These are phyloP conservation scores for Lepidurus packardi DNA, from an alignment of 1,140 invertebrate genomes.

Conservation along the genomic window DNA sequence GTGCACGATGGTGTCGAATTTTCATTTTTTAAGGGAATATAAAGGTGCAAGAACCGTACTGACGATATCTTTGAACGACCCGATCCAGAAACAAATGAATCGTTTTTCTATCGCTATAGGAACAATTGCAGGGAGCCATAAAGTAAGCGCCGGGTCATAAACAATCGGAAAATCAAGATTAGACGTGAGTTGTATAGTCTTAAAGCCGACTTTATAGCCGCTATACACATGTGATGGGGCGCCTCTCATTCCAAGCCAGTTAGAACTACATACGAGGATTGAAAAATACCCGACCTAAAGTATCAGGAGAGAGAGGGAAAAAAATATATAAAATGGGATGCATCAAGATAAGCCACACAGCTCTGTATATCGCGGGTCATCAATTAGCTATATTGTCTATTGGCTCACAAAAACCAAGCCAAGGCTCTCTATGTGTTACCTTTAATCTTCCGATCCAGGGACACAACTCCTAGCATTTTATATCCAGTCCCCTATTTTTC, in stretches of 20 bases:
- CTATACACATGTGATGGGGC: not conserved
- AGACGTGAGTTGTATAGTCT: slow-evolving; percentile 3
- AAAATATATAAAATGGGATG: not conserved
- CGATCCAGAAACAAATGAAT: not conserved
- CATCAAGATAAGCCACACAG: slow-evolving; percentile 14
- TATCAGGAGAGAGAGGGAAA: not conserved
- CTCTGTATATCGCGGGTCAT: not conserved
- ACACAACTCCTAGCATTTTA: not conserved
- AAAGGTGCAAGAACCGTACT: not conserved
- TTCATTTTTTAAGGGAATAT: not conserved
- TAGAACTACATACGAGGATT: slow-evolving; percentile 9
- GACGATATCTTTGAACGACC: too few relatives aligned
- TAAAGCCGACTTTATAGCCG: slow-evolving; percentile 18
- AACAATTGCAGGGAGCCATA: slow-evolving; percentile 10
- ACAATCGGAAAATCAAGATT: not conserved
- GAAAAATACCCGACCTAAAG: not conserved
- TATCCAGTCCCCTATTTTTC: too few relatives aligned
- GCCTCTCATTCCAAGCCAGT: not conserved
- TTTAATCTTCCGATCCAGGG: not conserved
- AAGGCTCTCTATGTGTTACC: not conserved
- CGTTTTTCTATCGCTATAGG: not conserved
- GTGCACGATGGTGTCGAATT: not conserved
- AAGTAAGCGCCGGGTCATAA: slow-evolving; percentile 2
- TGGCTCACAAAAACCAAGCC: not conserved
- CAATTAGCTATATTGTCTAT: slow-evolving; percentile 3